These are phyloP conservation scores for Tinea trinotella DNA, from an alignment of 2,888 invertebrate species.

Conservation along the genomic window DNA sequence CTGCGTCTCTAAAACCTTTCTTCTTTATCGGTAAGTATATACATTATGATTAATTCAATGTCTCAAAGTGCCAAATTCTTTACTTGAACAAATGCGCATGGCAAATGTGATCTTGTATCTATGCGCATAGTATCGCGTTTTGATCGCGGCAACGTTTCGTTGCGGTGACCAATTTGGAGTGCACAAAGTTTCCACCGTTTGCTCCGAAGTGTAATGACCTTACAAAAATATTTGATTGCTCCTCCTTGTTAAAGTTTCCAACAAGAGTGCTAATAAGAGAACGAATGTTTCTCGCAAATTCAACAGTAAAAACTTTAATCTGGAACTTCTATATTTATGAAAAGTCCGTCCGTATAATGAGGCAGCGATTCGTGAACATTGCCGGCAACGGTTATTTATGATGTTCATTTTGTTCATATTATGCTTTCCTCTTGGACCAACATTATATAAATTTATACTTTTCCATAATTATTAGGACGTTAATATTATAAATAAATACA, in stretches of 20 bases:
- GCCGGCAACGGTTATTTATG: neutral
- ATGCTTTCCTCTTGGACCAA: too few relatives aligned
- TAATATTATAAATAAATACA: too few relatives aligned
- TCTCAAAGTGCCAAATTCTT: too few relatives aligned
- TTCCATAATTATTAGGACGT: too few relatives aligned
- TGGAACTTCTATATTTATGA: slow-evolving; percentile 9
- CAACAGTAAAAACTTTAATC: slow-evolving; percentile 5
- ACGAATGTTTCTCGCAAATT: slow-evolving; percentile 9
- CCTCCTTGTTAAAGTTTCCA: slow-evolving; percentile 10
- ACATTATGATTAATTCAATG: too few relatives aligned
- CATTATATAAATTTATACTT: too few relatives aligned
- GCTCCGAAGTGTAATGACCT: neutral
- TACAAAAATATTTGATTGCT: slow-evolving; percentile 14
- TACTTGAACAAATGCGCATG: too few relatives aligned
- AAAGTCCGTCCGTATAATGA: neutral
- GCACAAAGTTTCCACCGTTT: neutral
- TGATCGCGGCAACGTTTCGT: too few relatives aligned
- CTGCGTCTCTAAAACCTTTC: too few relatives aligned
- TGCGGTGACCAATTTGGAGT: neutral
- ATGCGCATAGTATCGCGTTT: too few relatives aligned
- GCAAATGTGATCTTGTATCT: too few relatives aligned
- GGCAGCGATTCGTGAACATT: neutral
- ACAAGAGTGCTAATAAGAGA: slow-evolving; percentile 13
- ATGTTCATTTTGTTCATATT: neutral
- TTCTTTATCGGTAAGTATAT: too few relatives aligned